Evolutionary conservation across 2,797 vertebrate genomes (phyloP), one percentile per base, ranked within the genome.

Genomic region (Tokudaia muenninki): DNA sequence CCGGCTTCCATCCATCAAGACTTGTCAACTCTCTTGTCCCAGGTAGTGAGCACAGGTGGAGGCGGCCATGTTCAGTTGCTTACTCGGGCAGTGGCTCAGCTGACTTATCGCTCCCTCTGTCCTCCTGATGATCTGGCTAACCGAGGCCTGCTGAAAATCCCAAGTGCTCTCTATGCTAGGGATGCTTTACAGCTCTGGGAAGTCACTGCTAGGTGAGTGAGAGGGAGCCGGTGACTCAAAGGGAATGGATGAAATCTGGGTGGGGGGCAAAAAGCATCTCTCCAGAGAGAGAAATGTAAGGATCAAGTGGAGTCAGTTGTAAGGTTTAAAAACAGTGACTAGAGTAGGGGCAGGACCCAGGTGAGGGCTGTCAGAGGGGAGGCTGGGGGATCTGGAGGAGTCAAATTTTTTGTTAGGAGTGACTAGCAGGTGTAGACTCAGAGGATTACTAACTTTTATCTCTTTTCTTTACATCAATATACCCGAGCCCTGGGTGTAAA

Each of bases 91-190:
- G 1, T 83, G 65, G 84, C 94, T 16, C 82, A 95, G 34, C 96
- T 99, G 93, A 99, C 99, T 50, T 99, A 99, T 94, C 83, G 97
- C 0, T 99, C 99, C 31, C 99, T 99, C 37, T 99, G 99, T 93
- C 99, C 99, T 24, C 97, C 78, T 0, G 92, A 98, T 0, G 99
- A 99, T 94, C 99, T 99, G 88, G 6, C 22, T 29, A 98, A 98
- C n/a, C 98, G 99, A 4, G 99, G 99, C 1, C 97, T 99, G 19
- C 98, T 97, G 55, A 96, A 98, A 6, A 61, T 99, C 50, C 98
- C 98, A 31, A 97, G 98, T 21, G 99, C 99, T 65, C 98, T 98
- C 98, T 99, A 99, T 97, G 98, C 98, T 90, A 98, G 99, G 0
- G 97, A 99, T 41, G 97, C 98, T 61, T 92, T 99, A 72, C 98